Base-by-base conservation (phyloP, 2,113 vertebrate species). In the Bombycilla garrulus region DNA sequence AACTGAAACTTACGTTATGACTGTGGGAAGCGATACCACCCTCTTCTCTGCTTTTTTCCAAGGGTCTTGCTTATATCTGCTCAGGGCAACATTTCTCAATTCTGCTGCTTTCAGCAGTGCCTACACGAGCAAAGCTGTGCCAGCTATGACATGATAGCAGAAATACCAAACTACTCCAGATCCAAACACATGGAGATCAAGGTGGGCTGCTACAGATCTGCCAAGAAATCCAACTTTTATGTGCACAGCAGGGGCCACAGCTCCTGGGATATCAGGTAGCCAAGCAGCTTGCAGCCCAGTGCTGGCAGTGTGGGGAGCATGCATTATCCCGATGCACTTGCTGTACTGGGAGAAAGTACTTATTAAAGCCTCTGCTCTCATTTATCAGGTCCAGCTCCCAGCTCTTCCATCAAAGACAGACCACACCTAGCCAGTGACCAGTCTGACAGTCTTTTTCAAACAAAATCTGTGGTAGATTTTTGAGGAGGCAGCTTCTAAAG, bases 131-230 rank as follows among this genome's bases (percentile, higher is more conserved):
- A 48, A 50, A 78, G 38, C 64, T 26, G 5, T 29, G 22, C 53
- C 60, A 56, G 44, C 44, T 47, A 4, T 12, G 23, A 17, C 16
- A 9, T 0, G 0, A 24, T 2, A 28, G 54, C 11, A 62, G n/a
- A 6, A 28, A 76, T 1, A 64, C 31, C 48, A 81, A 80, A 22
- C 35, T 60, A 33, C 31, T 69, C 26, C 62, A 80, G 64, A 53
- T 44, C 40, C 36, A 73, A 38, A 44, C 16, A 31, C 15, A 5
- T 2, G 15, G 33, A 86, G 26, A 64, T 40, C 36, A 13, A 60
- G 53, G 45, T 69, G 45, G 57, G 26, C 36, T 64, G 20, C 31
- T 25, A 29, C 21, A 77, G 35, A 19, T 48, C 54, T 86, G 64
- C 54, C 54, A 86, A 80, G 48, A 82, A 88, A 91, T 44, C 19